Conservation (phyloP, 2,888 invertebrate genomes). For the Rugalucina vietnamica region DNA sequence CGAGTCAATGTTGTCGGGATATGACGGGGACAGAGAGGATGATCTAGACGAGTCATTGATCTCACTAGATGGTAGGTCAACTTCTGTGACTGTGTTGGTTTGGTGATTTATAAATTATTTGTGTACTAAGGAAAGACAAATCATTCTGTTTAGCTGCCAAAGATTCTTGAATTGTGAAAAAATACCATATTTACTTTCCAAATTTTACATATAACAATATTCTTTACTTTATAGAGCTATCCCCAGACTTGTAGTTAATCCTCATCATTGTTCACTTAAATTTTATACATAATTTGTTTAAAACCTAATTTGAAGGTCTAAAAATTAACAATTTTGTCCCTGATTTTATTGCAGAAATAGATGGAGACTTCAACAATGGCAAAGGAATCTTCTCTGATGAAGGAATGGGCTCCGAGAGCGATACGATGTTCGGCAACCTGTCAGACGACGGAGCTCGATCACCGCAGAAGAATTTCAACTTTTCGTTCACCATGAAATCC, state of each 20-base stretch:
- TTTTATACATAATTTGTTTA: too few relatives aligned
- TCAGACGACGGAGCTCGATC: conserved; percentile 54
- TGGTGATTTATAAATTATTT: too few relatives aligned
- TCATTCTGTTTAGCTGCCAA: too few relatives aligned
- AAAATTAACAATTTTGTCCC: not conserved
- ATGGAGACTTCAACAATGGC: not conserved
- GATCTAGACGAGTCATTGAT: conserved; percentile 73
- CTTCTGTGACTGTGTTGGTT: too few relatives aligned
- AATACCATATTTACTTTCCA: too few relatives aligned
- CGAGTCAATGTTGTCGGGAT: conserved; percentile 76
- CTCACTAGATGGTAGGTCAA: conserved; percentile 66
- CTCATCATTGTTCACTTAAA: too few relatives aligned
- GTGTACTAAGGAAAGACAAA: too few relatives aligned
- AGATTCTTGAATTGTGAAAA: too few relatives aligned
- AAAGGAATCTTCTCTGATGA: conserved; percentile 57
- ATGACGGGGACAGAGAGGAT: conserved; percentile 79
- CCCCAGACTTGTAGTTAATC: too few relatives aligned
- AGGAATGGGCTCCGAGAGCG: conserved; percentile 50
- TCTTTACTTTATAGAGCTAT: too few relatives aligned
- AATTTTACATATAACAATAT: too few relatives aligned
- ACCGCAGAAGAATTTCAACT: conserved; percentile 65
- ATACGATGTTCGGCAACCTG: conserved; percentile 44
- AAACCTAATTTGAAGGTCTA: not conserved
- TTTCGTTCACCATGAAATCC: conserved; percentile 50
- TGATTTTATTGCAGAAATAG: not conserved